Base-by-base conservation (phyloP, 1,140 invertebrate genomes). In the Plutomurus gul region DNA sequence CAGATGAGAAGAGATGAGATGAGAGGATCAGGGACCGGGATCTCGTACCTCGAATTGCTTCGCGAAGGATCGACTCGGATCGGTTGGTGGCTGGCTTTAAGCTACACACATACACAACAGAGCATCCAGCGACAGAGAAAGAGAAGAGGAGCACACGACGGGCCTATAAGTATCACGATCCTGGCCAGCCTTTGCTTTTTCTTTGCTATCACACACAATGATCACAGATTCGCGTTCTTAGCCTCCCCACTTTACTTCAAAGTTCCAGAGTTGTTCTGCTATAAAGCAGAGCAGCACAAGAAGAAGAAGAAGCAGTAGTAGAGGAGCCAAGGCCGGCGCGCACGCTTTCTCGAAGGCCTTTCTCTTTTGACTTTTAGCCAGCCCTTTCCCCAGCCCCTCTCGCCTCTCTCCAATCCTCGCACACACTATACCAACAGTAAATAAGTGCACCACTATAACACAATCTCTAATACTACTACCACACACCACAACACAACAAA, bases 361-460 rank as follows among this genome's bases (percentile, higher is more conserved):
- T 82, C 76, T 80, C 78, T 60, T 77, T 80, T 79, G 71, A 76
- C 43, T 80, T 77, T 65, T 65, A 27, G 56, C 76, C 76, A 82
- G 81, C 72, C 78, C 81, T 82, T 82, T 82, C 81, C 73, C 76
- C 75, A 65, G 40, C 71, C 78, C 81, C 36, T 30, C 56, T 27
- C 36, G 30, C 56, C 74, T 75, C 76, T 13, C 46, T 30, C 75
- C 77, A 82, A 82, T 79, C 77, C 77, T 27, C 79, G 49, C 37
- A 49, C 77, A 74, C 46, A 60, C 40, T 33, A 6, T 5, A 11
- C 20, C 7, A 56, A 16, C 13, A 13, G 11, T 13, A n/a, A n/a
- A n/a, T n/a, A n/a, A n/a, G n/a, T n/a, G n/a, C n/a, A n/a, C n/a
- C n/a, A n/a, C n/a, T n/a, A 46, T 27, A 75, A 36, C 43, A 46